phyloP scores from a whole-genome alignment of 2,888 invertebrate species.

The Athripsodes cinereus region DNA sequence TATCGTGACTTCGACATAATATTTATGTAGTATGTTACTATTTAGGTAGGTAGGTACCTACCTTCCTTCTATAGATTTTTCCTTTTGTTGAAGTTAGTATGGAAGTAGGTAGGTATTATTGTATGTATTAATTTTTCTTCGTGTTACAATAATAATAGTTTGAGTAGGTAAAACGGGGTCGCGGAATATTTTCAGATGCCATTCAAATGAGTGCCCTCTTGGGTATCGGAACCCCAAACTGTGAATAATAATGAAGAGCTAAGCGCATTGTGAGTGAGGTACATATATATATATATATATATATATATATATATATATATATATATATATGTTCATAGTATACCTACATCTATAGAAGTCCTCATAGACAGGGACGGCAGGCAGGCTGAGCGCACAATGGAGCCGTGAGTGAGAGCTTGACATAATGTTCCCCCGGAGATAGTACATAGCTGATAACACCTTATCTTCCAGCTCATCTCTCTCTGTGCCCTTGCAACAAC shows the following conservation, averaged over 20 bases:
- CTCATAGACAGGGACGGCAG: not conserved
- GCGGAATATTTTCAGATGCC: conserved; percentile 6
- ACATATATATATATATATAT: not conserved
- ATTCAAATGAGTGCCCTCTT: conserved; percentile 17
- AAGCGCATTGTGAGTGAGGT: conserved; percentile 17
- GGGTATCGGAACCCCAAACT: conserved; percentile 14
- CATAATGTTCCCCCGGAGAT: conserved; percentile 21
- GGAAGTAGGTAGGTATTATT: too few relatives aligned
- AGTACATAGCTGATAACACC: conserved; percentile 21
- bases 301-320: too few relatives aligned
- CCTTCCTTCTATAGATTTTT: too few relatives aligned
- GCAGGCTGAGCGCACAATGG: conserved; percentile 10
- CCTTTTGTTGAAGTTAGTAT: too few relatives aligned
- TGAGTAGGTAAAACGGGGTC: not conserved
- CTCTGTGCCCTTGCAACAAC: conserved; percentile 18
- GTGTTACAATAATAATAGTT: not conserved
- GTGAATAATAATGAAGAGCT: conserved; percentile 24
- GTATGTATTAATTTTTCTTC: too few relatives aligned
- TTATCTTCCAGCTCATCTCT: conserved; percentile 21
- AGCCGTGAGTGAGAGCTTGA: conserved; percentile 3
- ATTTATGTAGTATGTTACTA: too few relatives aligned
- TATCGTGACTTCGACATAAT: too few relatives aligned
- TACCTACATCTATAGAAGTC: not conserved
- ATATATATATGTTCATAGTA: not conserved
- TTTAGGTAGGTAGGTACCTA: too few relatives aligned